Conservation (phyloP, 2,797 vertebrate genomes). For the Alosa sapidissima region DNA sequence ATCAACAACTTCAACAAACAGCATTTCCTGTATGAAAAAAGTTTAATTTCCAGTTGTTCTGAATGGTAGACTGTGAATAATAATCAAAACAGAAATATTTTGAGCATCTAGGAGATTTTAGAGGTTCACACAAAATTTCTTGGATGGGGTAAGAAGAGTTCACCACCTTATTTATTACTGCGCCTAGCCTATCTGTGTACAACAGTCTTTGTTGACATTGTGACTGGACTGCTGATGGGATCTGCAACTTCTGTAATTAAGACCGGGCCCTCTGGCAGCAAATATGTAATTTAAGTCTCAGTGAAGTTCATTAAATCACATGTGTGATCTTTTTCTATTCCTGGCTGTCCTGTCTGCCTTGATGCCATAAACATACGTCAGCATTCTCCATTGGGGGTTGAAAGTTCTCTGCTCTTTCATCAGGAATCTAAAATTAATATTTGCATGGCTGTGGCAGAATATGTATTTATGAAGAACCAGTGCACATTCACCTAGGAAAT, state of each 20-base stretch:
- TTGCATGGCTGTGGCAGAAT: too few relatives aligned
- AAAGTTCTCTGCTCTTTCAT: background rate
- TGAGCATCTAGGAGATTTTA: background rate
- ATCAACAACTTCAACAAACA: too few relatives aligned
- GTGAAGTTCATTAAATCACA: background rate
- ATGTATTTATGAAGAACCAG: too few relatives aligned
- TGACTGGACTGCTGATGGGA: background rate
- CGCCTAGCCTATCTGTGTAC: background rate
- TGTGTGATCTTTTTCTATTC: constrained; percentile 1
- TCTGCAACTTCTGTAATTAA: background rate
- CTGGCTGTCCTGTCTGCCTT: background rate
- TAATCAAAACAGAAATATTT: background rate
- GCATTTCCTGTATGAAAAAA: background rate
- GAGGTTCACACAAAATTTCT: background rate
- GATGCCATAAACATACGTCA: background rate
- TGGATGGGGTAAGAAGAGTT: background rate
- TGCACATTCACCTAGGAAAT: too few relatives aligned
- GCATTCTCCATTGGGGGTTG: background rate
- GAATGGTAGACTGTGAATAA: background rate
- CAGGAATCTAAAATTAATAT: background rate
- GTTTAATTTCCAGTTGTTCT: background rate
- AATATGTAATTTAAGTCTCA: constrained; percentile 15
- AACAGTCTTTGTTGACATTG: background rate
- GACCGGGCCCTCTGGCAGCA: background rate
- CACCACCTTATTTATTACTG: background rate